Conservation (phyloP, 2,888 invertebrate genomes). For the Lomographa bimaculata region DNA sequence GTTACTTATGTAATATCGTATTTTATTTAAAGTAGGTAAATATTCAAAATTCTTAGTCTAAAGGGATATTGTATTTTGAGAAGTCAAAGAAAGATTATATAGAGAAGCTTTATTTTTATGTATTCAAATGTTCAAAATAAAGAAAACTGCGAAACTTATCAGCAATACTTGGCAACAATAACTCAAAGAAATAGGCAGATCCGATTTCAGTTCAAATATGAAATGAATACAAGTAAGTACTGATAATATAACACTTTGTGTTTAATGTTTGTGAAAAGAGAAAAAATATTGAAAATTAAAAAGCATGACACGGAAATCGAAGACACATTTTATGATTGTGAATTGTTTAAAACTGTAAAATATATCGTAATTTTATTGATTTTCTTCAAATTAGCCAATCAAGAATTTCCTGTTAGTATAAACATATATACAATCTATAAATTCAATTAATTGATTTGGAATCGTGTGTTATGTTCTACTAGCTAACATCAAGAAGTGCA, state of each 20-base stretch:
- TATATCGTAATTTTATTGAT: neutral
- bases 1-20: conserved; percentile 2
- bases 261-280: conserved; percentile 82
- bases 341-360: neutral
- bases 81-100: too few relatives aligned
- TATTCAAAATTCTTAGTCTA: too few relatives aligned
- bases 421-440: conserved; percentile 1
- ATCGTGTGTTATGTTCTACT: conserved; percentile 11
- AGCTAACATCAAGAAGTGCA: conserved; percentile 17
- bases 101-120: neutral
- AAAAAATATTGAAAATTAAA: conserved; percentile 52
- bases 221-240: conserved; percentile 12
- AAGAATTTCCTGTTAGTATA: neutral
- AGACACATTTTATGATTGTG: conserved; percentile 1
- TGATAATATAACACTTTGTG: conserved; percentile 44
- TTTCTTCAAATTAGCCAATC: conserved; percentile 5
- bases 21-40: too few relatives aligned
- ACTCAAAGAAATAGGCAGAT: conserved; percentile 43
- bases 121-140: conserved; percentile 1
- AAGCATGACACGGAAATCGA: conserved; percentile 38
- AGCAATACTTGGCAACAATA: conserved; percentile 7
- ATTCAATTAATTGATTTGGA: conserved; percentile 4
- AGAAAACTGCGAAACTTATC: conserved; percentile 10
- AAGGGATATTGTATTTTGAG: too few relatives aligned
- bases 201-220: conserved; percentile 39